phyloP scores from a whole-genome alignment of 1,140 invertebrate genomes.

The Aphaenogaster ashmeadi region DNA sequence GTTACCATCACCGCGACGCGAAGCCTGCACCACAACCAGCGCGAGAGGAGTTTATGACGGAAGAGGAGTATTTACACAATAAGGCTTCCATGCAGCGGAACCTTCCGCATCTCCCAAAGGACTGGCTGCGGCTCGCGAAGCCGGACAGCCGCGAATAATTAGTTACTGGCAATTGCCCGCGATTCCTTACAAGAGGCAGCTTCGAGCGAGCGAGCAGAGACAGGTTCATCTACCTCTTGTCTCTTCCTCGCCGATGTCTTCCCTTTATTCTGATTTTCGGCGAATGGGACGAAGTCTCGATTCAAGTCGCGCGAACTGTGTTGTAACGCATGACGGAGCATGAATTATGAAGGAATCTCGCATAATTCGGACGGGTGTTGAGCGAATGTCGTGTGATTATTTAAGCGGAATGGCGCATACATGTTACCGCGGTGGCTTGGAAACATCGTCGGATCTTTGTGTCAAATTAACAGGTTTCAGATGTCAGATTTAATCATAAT shows the following conservation, averaged over 20 bases:
- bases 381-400: constrained; percentile 9
- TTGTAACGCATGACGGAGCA: background rate
- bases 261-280: background rate
- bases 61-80: constrained; percentile 31
- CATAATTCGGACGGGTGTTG: background rate
- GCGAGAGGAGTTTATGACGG: constrained; percentile 21
- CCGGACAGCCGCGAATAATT: constrained; percentile 54
- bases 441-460: background rate
- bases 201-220: background rate
- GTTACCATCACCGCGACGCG: constrained; percentile 41
- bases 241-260: background rate
- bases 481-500: background rate
- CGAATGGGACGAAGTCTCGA: background rate
- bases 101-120: constrained; percentile 32
- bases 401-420: background rate
- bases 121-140: constrained; percentile 45
- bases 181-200: constrained; percentile 50
- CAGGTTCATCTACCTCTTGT: background rate
- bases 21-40: background rate
- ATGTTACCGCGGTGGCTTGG: background rate
- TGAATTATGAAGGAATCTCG: constrained; percentile 27
- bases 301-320: background rate
- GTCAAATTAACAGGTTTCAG: background rate
- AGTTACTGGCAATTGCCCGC: constrained; percentile 62
- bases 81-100: constrained; percentile 52